phyloP scores from a whole-genome alignment of 2,797 vertebrate species.

The Chelon labrosus region DNA sequence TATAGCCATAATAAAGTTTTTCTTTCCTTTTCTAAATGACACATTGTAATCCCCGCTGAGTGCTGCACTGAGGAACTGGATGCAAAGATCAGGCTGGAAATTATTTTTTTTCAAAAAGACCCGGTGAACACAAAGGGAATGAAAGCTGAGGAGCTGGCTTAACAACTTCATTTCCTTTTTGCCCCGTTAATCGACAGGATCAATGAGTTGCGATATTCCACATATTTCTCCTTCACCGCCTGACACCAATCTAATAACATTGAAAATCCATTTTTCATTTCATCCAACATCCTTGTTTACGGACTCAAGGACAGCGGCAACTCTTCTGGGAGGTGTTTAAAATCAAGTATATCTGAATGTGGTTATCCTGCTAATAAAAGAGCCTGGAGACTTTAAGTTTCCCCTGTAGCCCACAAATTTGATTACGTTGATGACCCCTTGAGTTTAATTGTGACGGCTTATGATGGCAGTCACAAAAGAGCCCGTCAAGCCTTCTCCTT shows the following conservation, averaged over 20 bases:
- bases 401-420: slow-evolving; percentile 19
- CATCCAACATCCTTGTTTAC: slow-evolving; percentile 48
- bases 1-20: slow-evolving; percentile 17
- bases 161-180: not conserved
- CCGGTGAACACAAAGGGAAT: not conserved
- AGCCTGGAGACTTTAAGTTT: slow-evolving; percentile 11
- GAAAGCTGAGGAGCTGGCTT: not conserved
- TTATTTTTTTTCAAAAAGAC: not conserved
- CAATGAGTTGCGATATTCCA: not conserved
- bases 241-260: slow-evolving; percentile 33
- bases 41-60: not conserved
- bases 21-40: slow-evolving; percentile 5
- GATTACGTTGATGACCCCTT: slow-evolving; percentile 34
- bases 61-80: not conserved
- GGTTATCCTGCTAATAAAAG: slow-evolving; percentile 31
- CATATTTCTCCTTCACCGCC: not conserved
- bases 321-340: slow-evolving; percentile 35
- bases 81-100: not conserved
- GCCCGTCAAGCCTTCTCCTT: not conserved
- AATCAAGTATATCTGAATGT: slow-evolving; percentile 24
- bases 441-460: slow-evolving; percentile 27
- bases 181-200: not conserved
- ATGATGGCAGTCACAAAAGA: slow-evolving; percentile 12
- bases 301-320: slow-evolving; percentile 26
- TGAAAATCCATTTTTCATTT: slow-evolving; percentile 32